Base-by-base conservation (phyloP, 2,797 vertebrate species). In the Rhabdophis nuchalis region DNA sequence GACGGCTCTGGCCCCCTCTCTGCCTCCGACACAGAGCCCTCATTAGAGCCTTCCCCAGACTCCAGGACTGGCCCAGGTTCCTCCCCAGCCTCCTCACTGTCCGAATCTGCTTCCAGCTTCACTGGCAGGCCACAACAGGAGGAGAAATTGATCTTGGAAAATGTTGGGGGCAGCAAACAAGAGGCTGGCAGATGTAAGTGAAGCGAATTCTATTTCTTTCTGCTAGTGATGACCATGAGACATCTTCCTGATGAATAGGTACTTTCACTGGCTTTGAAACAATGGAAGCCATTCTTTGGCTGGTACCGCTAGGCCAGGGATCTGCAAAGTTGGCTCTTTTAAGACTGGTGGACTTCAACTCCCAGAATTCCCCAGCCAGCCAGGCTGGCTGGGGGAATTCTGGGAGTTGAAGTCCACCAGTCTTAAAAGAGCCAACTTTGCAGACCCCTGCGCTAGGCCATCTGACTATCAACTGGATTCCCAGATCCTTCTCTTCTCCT, bases 271-370 rank as follows among this genome's bases (percentile, higher is more conserved):
- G 18, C 72, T 25, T 46, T 82, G 20, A 46, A 46, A 82, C 72
- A 82, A 93, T 72, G 52, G 85, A 56, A 86, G 64, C 53, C 91
- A 10, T 58, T 90, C 68, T 90, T 87, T 87, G 89, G 27, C 91
- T 41, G 57, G 27, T 0, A 0, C 1, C 20, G 46, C 29, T 88
- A 86, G 89, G 0, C 23, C 10, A 88, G n/a, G n/a, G n/a, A n/a
- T n/a, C n/a, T n/a, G n/a, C n/a, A n/a, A n/a, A n/a, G n/a, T n/a
- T n/a, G n/a, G n/a, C n/a, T n/a, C n/a, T n/a, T n/a, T n/a, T n/a
- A n/a, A n/a, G n/a, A n/a, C n/a, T n/a, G n/a, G n/a, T n/a, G n/a
- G n/a, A n/a, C n/a, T n/a, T n/a, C n/a, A n/a, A n/a, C n/a, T n/a
- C n/a, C n/a, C n/a, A n/a, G n/a, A n/a, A n/a, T n/a, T n/a, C n/a